phyloP scores from a whole-genome alignment of 2,113 vertebrate genomes.

The Paralichthys olivaceus region DNA sequence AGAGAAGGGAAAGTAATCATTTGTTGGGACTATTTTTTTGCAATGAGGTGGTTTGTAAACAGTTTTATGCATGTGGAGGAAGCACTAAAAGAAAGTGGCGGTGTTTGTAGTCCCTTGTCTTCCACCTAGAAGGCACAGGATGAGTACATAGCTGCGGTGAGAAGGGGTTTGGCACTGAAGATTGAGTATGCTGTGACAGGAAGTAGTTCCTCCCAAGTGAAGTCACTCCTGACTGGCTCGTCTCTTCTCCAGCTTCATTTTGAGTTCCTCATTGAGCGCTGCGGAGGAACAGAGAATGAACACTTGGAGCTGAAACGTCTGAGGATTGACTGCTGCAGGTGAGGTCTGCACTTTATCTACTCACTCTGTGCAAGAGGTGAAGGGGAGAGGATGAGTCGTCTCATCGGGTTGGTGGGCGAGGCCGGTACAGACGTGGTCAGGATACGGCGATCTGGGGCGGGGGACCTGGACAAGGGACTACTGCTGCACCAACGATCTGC shows the following conservation, averaged over 20 bases:
- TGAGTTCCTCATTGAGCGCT: slow-evolving; percentile 83
- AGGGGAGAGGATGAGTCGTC: slow-evolving; percentile 81
- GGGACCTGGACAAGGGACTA: slow-evolving; percentile 74
- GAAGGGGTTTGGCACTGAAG: slow-evolving; percentile 57
- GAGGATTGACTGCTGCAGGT: neutral
- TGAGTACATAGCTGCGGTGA: slow-evolving; percentile 62
- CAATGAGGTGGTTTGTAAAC: slow-evolving; percentile 48
- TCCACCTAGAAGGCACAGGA: slow-evolving; percentile 80
- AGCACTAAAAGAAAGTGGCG: slow-evolving; percentile 15
- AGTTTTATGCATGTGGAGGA: slow-evolving; percentile 36
- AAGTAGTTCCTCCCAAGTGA: slow-evolving; percentile 11
- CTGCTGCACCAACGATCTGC: slow-evolving; percentile 72
- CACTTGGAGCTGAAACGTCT: neutral
- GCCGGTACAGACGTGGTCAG: slow-evolving; percentile 80
- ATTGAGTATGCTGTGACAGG: slow-evolving; percentile 27
- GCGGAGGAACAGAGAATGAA: slow-evolving; percentile 29
- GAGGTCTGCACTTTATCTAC: slow-evolving; percentile 16
- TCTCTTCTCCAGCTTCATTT: slow-evolving; percentile 83
- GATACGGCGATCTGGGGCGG: slow-evolving; percentile 74
- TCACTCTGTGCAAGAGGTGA: slow-evolving; percentile 83
- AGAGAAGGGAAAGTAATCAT: slow-evolving; percentile 4
- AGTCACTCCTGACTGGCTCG: slow-evolving; percentile 80
- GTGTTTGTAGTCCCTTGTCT: slow-evolving; percentile 46
- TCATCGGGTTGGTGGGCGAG: slow-evolving; percentile 83
- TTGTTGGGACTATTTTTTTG: slow-evolving; percentile 23